Conservation (phyloP, 2,888 invertebrate species). For the Sarcophaga carnaria region DNA sequence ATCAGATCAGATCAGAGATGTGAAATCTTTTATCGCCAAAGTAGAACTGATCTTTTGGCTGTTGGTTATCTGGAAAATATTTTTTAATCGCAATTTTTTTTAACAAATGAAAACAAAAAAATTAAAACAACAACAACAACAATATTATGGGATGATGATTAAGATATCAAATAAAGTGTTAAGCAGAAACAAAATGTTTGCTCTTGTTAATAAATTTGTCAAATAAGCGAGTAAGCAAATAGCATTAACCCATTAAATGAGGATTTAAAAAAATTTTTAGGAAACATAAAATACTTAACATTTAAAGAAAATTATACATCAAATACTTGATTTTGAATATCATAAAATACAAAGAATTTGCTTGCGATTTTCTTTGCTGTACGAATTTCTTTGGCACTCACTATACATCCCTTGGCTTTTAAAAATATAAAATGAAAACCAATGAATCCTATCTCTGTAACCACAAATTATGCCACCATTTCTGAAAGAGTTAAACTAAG, state of each 20-base stretch:
- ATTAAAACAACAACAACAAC: background rate
- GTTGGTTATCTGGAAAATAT: conserved; percentile 18
- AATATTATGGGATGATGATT: background rate
- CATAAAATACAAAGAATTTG: background rate
- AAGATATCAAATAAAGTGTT: conserved; percentile 44
- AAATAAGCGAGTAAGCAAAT: background rate
- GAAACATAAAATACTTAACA: background rate
- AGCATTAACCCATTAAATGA: conserved; percentile 40
- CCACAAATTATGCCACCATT: background rate
- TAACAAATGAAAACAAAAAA: background rate
- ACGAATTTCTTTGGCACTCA: no score
- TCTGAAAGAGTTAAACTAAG: conserved; percentile 26
- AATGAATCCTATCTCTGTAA: no score
- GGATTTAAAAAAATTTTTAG: background rate
- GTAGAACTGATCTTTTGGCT: conserved; percentile 43
- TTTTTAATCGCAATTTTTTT: conserved; percentile 12
- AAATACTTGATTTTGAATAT: background rate
- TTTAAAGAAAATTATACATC: background rate
- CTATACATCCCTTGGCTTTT: no score
- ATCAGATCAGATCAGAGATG: conserved; percentile 24
- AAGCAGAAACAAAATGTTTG: conserved; percentile 2
- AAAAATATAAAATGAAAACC: no score
- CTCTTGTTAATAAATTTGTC: conserved; percentile 38
- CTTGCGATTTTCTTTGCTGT: no score
- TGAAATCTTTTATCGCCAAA: conserved; percentile 51